Percentiles rank a stretch among this genome's conserved stretches.
Conservation (phyloP, 2,113 vertebrate species). For the Erythrocercus mccallii region DNA sequence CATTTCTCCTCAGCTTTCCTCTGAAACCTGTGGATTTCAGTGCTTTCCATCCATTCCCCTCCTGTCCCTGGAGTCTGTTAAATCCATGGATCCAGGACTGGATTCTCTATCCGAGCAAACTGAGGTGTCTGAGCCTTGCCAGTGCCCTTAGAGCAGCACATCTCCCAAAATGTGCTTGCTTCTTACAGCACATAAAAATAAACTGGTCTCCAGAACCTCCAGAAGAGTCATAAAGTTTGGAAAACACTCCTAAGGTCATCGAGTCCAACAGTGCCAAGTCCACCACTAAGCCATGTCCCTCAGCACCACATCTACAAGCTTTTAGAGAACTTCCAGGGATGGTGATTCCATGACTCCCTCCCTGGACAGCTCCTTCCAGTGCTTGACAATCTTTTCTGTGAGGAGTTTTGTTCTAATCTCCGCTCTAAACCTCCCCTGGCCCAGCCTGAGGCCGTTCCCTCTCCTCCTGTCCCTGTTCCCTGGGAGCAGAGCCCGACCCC, state of each 20-base stretch:
- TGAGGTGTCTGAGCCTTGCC: neutral
- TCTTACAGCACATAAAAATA: neutral
- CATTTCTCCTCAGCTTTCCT: neutral
- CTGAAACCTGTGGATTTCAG: neutral
- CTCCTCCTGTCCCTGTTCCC: neutral
- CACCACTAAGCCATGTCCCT: neutral
- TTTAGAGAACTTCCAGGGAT: neutral
- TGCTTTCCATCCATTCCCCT: neutral
- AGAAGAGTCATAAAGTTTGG: neutral
- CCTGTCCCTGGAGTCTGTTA: neutral
- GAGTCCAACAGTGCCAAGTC: no score
- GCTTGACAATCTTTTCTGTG: neutral
- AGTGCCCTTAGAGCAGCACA: neutral
- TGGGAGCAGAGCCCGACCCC: neutral
- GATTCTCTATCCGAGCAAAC: neutral
- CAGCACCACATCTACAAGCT: neutral
- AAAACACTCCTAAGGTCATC: fast-evolving
- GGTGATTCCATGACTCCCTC: neutral
- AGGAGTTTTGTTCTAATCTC: neutral
- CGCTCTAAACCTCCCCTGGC: neutral
- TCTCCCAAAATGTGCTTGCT: neutral
- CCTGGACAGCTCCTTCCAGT: neutral
- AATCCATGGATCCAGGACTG: no score
- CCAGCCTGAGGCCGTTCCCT: fast-evolving
- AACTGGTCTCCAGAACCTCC: neutral